Evolutionary conservation across 2,797 vertebrate genomes (phyloP), one percentile per base, ranked within the genome.

Genomic region (Semaprochilodus insignis): DNA sequence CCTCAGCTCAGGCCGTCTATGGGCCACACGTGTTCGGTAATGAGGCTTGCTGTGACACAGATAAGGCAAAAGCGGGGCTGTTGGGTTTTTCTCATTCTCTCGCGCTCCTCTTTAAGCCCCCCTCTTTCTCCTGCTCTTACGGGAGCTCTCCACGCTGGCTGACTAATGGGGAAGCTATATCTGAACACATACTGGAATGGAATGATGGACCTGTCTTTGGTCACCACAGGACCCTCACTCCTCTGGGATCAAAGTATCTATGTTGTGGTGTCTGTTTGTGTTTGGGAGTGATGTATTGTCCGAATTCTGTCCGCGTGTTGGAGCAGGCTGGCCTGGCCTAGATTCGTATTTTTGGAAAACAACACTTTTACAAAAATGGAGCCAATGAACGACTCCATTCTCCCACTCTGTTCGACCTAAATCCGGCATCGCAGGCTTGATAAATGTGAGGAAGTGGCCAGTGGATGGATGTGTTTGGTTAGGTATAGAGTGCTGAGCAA

Each of bases 21-120:
- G 23, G 44, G 17, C 66, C 57, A 72, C 83, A 81, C 31, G 72
- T 85, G 67, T 70, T 77, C 25, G 0, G 59, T 83, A 87, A 83
- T 83, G 76, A 82, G 75, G 70, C 44, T 31, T 78, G 8, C 63
- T 23, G 66, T 80, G 72, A 83, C 83, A 85, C 78, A 81, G 74
- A 87, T 73, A 85, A 80, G 73, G 57, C 76, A 55, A 51, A 69
- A 78, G 65, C 51, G 63, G 16, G 62, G 63, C 21, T 77, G 55
- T 13, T 67, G 66, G 72, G 66, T 60, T 44, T 80, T 76, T 62
- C 51, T 71, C 60, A 55, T 73, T 79, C 36, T 67, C 16, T 27
- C 8, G 5, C 23, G n/a, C 25, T 25, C 40, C 73, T n/a, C 48
- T 73, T 80, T 54, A 36, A 21, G 21, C 78, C 67, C 31, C 62